Base-by-base conservation (phyloP, 2,113 vertebrate species). In the Clarias magur region DNA sequence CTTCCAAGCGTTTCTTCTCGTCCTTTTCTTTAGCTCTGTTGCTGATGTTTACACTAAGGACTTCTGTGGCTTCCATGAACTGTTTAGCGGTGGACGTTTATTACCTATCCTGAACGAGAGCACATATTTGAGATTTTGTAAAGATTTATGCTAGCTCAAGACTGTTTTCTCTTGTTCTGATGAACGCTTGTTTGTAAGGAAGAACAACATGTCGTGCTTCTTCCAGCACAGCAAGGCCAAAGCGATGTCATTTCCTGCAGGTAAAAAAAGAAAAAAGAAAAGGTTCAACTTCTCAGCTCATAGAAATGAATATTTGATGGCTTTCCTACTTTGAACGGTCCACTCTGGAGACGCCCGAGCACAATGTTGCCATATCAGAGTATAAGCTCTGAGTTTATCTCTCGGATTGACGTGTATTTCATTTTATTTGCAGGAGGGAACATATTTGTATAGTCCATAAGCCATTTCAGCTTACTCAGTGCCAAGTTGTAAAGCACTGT, bases 201-300 rank as follows among this genome's bases (percentile, higher is more conserved):
- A 65, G 60, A 79, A 73, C 62, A 80, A 81, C 90, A 75, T 88
- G 89, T 89, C 81, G 91, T 91, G 91, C 88, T 92, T 93, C 86
- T 88, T 91, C 15, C 90, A 89, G 86, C 91, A 88, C 90, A 82
- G 91, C 84, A 83, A 7, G 72, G 95, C 96, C 96, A 95, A 96
- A 96, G 94, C 73, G 89, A 93, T 91, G 88, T 90, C 70, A 86
- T 89, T 86, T 78, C 63, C 83, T 84, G 79, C 78, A 92, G 56
- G 87, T 92, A 92, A 90, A 73, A 48, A 48, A 42, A 6, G 6
- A 42, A 42, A 6, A 42, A 42, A 42, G 0, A 42, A 48, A 87
- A 17, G 87, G 73, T 87, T 83, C 56, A 83, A 63, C n/a, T 56
- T 84, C 38, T 86, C 68, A 67, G 72, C 65, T 60, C 75, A 87